Evolutionary conservation across 2,888 invertebrate species (phyloP), one percentile per base, ranked within the genome.

Genomic region (Acronicta aceris): DNA sequence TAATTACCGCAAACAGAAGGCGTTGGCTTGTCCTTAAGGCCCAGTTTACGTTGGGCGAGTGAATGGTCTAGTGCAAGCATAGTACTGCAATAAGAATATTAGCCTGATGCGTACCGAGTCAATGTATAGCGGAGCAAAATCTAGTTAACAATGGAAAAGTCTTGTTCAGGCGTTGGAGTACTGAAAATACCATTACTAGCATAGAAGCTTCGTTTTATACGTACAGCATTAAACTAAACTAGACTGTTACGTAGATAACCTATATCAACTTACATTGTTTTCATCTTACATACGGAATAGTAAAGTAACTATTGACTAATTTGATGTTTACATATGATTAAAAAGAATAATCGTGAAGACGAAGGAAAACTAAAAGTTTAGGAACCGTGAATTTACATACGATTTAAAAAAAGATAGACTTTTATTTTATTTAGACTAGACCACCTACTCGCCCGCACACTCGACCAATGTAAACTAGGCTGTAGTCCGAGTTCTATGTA

Each of bases 1-100:
- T 89, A 88, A 89, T 90, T 89, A 90, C 84, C 77, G 79, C 86
- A 85, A 85, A 84, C 85, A 85, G 81, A 81, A 81, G 78, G 70
- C 76, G 78, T 75, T 74, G 65, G 75, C 73, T 76, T 79, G 71
- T 75, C 78, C 78, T 68, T 79, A 71, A 65, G 36, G 66, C 48
- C 42, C 43, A 51, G 52, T 71, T 71, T 49, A 65, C 71, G 46
- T 49, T 48, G 52, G 43, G 33, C 50, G 15, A 46, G 41, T 71
- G 8, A 71, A 48, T 41, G 45, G 51, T 71, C 43, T 48, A 71
- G 38, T 52, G 41, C 13, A 8, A 4, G 51, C 12, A 30, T 5
- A 16, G 15, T 48, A 57, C 15, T 49, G 30, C 25, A 36, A 33
- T 8, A 43, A 12, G 17, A 21, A 21, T 43, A 41, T 41, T 52